Base-by-base conservation (phyloP, 2,797 vertebrate species). In the Sitta carolinensis region DNA sequence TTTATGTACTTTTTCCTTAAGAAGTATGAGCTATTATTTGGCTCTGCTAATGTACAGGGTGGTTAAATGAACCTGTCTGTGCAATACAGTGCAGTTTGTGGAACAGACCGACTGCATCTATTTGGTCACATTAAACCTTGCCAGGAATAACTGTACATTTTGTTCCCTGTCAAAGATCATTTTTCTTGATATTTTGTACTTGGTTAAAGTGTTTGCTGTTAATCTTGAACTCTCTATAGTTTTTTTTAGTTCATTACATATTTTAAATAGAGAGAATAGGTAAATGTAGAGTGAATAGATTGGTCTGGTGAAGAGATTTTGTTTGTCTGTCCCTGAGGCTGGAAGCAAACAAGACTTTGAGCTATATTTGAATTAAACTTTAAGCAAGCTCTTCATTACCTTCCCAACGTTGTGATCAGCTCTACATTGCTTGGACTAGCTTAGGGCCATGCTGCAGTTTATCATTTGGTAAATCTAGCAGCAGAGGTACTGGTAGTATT, bases 11-110 rank as follows among this genome's bases (percentile, higher is more conserved):
- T 84, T 74, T 83, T n/a, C 25, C 40, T 43, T 47, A 58, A 67
- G 68, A 85, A 59, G 34, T 75, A 59, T 70, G 91, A 92, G 51
- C 92, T 88, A 2, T 89, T 91, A 68, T 52, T 95, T 95, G 90
- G 79, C 92, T 72, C 18, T 68, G 70, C 68, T 87, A 73, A 52
- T 0, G 0, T 72, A 55, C 72, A 70, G 74, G 74, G 45, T 67
- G 52, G 72, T 93, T 77, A 79, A 52, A 73, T 0, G 42, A 89
- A 87, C 52, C 73, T 93, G 43, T 64, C 84, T 63, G 8, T 76
- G 66, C 47, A 64, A 3, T 45, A 67, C 77, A 43, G 45, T 13
- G 40, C 48, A 55, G 51, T 93, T 94, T 79, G 45, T 63, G 7
- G 67, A 90, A 84, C 43, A 59, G 80, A 78, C 16, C 19, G 21